phyloP scores from a whole-genome alignment of 1,140 invertebrate genomes.

The Lucilia cuprina region DNA sequence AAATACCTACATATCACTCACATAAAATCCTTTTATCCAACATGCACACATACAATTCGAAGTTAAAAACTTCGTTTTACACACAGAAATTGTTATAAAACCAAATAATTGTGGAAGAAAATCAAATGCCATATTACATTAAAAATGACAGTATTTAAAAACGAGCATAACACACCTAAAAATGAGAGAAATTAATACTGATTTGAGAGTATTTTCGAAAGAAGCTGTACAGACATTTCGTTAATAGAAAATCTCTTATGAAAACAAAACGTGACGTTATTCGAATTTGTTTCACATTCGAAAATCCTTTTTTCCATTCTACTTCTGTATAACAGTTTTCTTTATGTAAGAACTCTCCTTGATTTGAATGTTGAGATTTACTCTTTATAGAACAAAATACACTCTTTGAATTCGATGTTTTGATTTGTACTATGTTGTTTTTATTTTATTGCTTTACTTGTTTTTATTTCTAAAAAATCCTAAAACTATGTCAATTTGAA shows the following conservation, averaged over 20 bases:
- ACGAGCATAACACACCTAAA: conserved; percentile 13
- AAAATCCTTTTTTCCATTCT: not conserved
- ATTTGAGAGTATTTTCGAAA: not conserved
- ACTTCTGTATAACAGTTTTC: not conserved
- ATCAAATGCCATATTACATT: too few relatives aligned
- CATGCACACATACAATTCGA: conserved; percentile 18
- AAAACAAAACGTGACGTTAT: not conserved
- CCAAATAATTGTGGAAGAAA: not conserved
- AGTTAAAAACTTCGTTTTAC: conserved; percentile 19
- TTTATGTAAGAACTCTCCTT: not conserved
- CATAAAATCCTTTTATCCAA: not conserved
- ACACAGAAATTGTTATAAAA: not conserved
- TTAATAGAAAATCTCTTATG: too few relatives aligned
- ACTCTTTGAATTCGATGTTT: not conserved
- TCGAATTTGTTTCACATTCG: not conserved
- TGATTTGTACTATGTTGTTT: not conserved
- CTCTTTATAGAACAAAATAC: not conserved
- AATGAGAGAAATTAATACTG: not conserved
- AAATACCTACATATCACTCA: not conserved
- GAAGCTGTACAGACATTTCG: not conserved
- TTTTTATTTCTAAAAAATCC: not conserved
- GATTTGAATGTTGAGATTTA: not conserved
- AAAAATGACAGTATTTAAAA: not conserved
- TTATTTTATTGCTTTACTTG: not conserved
- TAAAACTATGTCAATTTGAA: conserved; percentile 1